A percentile compares a stretch with the other conserved stretches of the same genome.
Conservation (phyloP, 1,140 invertebrate genomes). For the Ptiloglossa arizonensis region DNA sequence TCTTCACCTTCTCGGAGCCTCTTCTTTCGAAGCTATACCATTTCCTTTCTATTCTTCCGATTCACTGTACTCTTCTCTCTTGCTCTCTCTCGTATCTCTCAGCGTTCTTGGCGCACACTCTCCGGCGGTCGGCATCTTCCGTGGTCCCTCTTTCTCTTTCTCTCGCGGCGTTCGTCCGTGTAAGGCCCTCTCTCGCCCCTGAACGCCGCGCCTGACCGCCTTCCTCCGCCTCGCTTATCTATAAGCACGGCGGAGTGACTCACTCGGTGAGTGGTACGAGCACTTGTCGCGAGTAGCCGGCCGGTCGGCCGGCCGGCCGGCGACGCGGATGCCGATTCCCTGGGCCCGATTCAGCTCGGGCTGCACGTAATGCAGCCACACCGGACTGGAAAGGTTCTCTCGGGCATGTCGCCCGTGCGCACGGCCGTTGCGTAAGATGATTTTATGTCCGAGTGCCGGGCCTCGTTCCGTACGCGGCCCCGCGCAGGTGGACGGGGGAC, state of each 20-base stretch:
- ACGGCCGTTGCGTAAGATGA: slow-evolving; percentile 57
- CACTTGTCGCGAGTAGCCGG: slow-evolving; percentile 60
- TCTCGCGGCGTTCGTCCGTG: no score
- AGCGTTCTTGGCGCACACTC: no score
- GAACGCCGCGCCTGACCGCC: slow-evolving; percentile 3
- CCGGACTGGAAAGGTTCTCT: slow-evolving; percentile 36
- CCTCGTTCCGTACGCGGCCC: not conserved
- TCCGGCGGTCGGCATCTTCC: not conserved
- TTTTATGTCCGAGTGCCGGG: slow-evolving; percentile 46
- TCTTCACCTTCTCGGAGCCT: no score
- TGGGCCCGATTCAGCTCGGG: slow-evolving; percentile 30
- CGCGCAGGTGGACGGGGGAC: slow-evolving; percentile 39
- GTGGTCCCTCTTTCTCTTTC: not conserved
- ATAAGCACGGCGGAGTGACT: slow-evolving; percentile 52
- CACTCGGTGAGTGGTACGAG: slow-evolving; percentile 59
- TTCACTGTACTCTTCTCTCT: not conserved
- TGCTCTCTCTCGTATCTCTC: not conserved
- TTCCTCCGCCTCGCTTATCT: slow-evolving; percentile 41
- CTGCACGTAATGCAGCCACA: slow-evolving; percentile 13
- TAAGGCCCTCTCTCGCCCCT: not conserved
- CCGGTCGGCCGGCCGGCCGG: no score
- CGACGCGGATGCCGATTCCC: slow-evolving; percentile 47
- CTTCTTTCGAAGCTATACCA: no score
- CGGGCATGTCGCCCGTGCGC: slow-evolving; percentile 32
- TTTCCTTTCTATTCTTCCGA: no score